Evolutionary conservation across 2,888 invertebrate genomes (phyloP).

Genomic region (Yponomeuta cagnagella): DNA sequence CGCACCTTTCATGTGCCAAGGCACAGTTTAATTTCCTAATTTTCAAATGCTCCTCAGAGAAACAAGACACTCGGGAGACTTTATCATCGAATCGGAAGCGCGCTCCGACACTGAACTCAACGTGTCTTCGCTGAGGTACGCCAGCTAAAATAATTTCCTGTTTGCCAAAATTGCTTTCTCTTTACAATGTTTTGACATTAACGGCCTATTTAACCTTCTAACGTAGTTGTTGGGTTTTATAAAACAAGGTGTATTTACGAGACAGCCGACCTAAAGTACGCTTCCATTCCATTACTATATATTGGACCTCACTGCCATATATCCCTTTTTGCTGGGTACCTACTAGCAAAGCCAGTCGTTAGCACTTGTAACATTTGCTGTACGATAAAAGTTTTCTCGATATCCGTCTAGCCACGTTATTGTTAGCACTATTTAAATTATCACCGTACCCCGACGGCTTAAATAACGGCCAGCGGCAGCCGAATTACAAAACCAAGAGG

Average conservation of each 20-base stretch:
- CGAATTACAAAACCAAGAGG: conserved; percentile 58
- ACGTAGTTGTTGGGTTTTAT: background rate
- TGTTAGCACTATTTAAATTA: conserved; percentile 6
- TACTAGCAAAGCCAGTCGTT: too few relatives aligned
- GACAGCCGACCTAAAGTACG: background rate
- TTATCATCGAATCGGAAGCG: conserved; percentile 71
- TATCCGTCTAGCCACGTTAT: background rate
- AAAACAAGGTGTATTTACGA: background rate
- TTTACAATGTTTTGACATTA: conserved; percentile 10
- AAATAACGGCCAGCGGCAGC: conserved; percentile 42
- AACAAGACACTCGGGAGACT: conserved; percentile 56
- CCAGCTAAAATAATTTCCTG: conserved; percentile 56
- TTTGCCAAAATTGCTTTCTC: conserved; percentile 58
- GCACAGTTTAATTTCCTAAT: conserved; percentile 70
- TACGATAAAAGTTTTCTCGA: too few relatives aligned
- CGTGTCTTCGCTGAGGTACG: conserved; percentile 3
- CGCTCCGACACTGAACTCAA: conserved; percentile 38
- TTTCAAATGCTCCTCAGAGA: conserved; percentile 53
- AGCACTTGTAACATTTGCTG: too few relatives aligned
- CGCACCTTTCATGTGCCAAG: conserved; percentile 57
- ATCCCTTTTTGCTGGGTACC: too few relatives aligned
- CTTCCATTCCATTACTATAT: too few relatives aligned
- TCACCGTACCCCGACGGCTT: conserved; percentile 24
- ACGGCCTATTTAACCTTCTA: conserved; percentile 5
- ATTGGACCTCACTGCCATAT: too few relatives aligned